Base-by-base conservation (phyloP, 2,113 vertebrate species). In the Cynoglossus semilaevis region DNA sequence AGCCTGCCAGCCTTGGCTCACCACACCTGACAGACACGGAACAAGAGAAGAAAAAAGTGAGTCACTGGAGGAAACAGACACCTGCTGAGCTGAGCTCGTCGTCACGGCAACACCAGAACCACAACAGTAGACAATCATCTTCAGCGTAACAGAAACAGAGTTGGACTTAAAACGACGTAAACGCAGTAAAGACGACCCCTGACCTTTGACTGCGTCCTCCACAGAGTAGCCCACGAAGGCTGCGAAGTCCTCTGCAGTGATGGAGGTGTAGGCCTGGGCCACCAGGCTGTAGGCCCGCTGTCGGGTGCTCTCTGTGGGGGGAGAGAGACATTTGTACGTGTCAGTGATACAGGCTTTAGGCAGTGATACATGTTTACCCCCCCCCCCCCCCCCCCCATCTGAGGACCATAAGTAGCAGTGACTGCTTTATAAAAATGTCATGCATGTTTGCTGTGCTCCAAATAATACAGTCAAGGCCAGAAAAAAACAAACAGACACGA, bases 191-290 rank as follows among this genome's bases (percentile, higher is more conserved):
- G 16, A 22, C 1, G 2, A 11, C 10, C 22, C 3, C 60, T 61
- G 38, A 98, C 97, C 97, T 87, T 97, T 98, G 34, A 98, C 95
- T 1, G 96, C 95, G 51, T 98, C 95, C 64, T 98, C 96, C 43
- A 98, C 95, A 2, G 96, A 91, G 79, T 97, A 95, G 11, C 97
- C 97, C 0, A 99, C 94, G 44, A 96, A 98, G 16, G 94, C 93
- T 1, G 97, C 94, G 1, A 99, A 96, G 47, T 98, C 97, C 0
- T 98, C 95, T 0, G 93, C 95, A 1, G 92, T 76, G 75, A 98
- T 97, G 16, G 95, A 98, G 13, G 96, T 98, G 74, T 98, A 98
- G 0, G 96, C 97, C 84, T 98, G 97, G 4, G 97, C 95, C 67
- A 98, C 96, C 34, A 99, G 87, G 6, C 91, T 81, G 48, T 98